Base-by-base conservation (phyloP, 2,113 vertebrate species). In the Corythoichthys intestinalis region DNA sequence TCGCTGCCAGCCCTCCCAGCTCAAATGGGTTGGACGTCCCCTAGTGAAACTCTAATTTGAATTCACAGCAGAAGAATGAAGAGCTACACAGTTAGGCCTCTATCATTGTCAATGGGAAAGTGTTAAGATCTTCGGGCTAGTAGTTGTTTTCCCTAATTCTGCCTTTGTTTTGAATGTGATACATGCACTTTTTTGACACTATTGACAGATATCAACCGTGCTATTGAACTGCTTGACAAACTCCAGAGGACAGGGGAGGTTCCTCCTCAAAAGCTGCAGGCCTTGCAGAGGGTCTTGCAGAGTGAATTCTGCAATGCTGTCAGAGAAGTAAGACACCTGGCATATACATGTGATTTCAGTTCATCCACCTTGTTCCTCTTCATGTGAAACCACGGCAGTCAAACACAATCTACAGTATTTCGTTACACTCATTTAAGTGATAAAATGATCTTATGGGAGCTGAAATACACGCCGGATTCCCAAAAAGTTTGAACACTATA, bases 241-340 rank as follows among this genome's bases (percentile, higher is more conserved):
- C 90, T 99, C 52, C 97, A 98, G 79, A 93, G 94, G 76, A 98
- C 95, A 34, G 97, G 97, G 67, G 97, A 99, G 75, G 95, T 99
- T 9, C 97, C 97, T 54, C 95, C 97, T 12, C 96, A 98, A 88
- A 99, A 98, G 85, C 92, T 98, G 54, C 97, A 99, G 78, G 97
- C 97, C 0, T 89, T 99, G 78, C 97, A 99, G 77, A 94, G 96
- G 78, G 97, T 99, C 80, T 90, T 99, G 79, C 97, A 99, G 71
- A 99, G 97, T 85, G 96, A 99, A 81, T 99, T 99, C 92, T 99
- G 97, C 86, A 97, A 96, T 69, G 97, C 97, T 65, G 96, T 99
- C 17, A 91, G 97, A 88, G 97, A 99, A 91, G 97, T 98, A 65
- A 89, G 82, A 67, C 38, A 5, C 5, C 61, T 56, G 20, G 17